phyloP scores from a whole-genome alignment of 2,113 vertebrate species.

The Corythornis madagascariensis region DNA sequence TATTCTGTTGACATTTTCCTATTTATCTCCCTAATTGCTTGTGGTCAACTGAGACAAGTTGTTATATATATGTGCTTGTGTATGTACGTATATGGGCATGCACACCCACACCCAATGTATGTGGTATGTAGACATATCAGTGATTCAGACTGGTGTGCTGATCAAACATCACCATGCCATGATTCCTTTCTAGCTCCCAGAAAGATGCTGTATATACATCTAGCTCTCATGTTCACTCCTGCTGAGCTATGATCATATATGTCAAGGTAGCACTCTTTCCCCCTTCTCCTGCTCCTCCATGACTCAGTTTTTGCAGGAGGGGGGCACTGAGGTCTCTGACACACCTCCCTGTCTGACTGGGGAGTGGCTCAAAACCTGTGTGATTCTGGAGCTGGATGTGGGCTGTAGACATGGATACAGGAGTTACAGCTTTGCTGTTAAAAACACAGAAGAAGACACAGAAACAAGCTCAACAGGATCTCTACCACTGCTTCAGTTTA shows the following conservation, averaged over 20 bases:
- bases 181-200: not conserved
- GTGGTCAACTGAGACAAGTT: not conserved
- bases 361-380: not conserved
- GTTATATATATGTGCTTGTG: accelerated
- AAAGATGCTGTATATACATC: no score
- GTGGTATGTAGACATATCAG: not conserved
- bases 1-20: not conserved
- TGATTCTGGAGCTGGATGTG: not conserved
- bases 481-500: not conserved
- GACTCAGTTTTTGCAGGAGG: not conserved
- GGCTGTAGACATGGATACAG: not conserved
- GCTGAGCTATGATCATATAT: not conserved
- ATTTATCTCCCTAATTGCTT: not conserved
- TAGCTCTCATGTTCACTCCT: not conserved
- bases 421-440: not conserved
- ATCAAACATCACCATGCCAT: not conserved
- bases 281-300: not conserved
- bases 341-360: not conserved
- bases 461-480: not conserved
- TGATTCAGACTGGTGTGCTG: not conserved
- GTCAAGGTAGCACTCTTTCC: not conserved
- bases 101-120: accelerated
- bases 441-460: not conserved
- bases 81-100: no score
- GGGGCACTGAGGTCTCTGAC: not conserved